A percentile compares a stretch with the other conserved stretches of the same genome.
phyloP scores from a whole-genome alignment of 2,113 vertebrate genomes.

The Chionomys nivalis region DNA sequence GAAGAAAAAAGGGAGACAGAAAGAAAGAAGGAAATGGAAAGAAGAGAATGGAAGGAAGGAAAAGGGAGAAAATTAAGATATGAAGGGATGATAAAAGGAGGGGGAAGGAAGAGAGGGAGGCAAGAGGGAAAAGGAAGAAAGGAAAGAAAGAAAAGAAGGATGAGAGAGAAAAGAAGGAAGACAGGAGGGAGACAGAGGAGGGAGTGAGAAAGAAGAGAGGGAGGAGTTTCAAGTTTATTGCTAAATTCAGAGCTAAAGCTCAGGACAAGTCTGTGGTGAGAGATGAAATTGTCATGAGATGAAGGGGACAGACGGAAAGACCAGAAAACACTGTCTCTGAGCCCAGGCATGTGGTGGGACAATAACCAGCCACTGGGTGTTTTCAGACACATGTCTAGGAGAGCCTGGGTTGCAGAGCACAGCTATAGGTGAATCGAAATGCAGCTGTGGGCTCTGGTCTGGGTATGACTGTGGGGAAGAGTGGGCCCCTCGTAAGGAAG shows the following conservation, averaged over 20 bases:
- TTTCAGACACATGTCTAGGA: accelerated
- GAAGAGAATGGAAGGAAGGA: not conserved
- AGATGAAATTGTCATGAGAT: not conserved
- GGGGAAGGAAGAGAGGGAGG: not conserved
- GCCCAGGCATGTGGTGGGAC: not conserved
- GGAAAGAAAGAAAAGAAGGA: not conserved
- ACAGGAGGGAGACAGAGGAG: too few species aligned
- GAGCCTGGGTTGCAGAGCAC: too few species aligned
- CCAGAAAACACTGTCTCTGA: not conserved
- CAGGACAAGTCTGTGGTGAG: too few species aligned
- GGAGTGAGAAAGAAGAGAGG: not conserved
- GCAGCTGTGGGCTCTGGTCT: accelerated
- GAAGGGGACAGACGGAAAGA: not conserved
- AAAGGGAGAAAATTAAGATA: not conserved
- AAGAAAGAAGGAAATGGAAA: not conserved
- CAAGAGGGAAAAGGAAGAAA: accelerated
- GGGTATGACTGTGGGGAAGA: not conserved
- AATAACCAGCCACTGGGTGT: not conserved
- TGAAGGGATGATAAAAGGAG: not conserved
- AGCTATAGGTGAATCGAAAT: accelerated
- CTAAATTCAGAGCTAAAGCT: not conserved
- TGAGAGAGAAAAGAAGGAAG: accelerated
- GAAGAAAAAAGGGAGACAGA: accelerated
- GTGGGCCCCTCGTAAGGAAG: accelerated
- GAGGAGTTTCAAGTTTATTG: not conserved